Evolutionary conservation across 2,888 invertebrate species (phyloP), one percentile per base, ranked within the genome.

Genomic region (Caenorhabditis macrosperma): DNA sequence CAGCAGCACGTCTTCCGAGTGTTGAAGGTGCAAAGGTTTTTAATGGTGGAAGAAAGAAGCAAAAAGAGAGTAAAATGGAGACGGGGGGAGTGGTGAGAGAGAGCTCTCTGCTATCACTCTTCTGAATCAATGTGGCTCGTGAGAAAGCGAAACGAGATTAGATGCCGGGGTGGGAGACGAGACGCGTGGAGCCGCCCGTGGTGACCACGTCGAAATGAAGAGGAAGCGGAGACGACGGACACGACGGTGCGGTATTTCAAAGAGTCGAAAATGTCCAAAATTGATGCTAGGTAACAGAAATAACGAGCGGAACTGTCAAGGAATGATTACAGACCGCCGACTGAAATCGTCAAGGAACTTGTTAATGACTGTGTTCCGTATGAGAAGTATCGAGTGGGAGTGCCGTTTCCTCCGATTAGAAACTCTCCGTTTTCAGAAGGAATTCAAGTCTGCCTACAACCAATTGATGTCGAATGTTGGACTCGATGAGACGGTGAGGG

Each of bases 101-200:
- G n/a, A n/a, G n/a, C n/a, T n/a, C n/a, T n/a, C n/a, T n/a, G 15
- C 41, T 41, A 46, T 54, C 54, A 28, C 52, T 64, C 26, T 59
- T 24, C 26, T 24, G 48, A 68, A 68, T 68, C 68, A 68, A 68
- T 68, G 68, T 59, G 57, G 38, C 68, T 68, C 68, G 68, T 59
- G 69, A 60, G 69, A 69, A 68, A 48, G 6, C 60, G 52, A 71
- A 71, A 71, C 71, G 54, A 71, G 71, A 71, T 71, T 71, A 71
- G 61, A 54, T 41, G 41, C 59, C 12, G 6, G 20, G 38, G 38
- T 12, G 38, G 15, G 38, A 15, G 38, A 17, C 33, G 20, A 46
- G 20, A 20, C 38, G 38, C 15, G 10, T 20, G 10, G 46, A 46
- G n/a, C n/a, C n/a, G n/a, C n/a, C n/a, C 17, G 46, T 46, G 24